A percentile compares a stretch with the other conserved stretches of the same genome.
Conservation (phyloP, 2,113 vertebrate species). For the Actenoides lindsayi region DNA sequence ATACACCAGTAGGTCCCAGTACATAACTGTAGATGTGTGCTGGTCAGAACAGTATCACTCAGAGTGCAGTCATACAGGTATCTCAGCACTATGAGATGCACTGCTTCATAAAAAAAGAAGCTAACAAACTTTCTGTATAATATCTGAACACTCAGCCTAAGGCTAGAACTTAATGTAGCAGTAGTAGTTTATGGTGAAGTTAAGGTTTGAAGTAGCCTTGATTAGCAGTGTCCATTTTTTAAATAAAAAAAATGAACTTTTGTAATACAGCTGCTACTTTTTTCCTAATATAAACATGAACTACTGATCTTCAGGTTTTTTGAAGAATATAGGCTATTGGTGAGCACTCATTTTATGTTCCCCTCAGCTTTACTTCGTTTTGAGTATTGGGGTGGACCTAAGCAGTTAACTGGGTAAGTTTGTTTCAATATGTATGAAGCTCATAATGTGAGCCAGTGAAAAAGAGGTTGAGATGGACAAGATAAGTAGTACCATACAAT, state of each 20-base stretch:
- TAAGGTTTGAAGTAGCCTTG: neutral
- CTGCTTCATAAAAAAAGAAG: neutral
- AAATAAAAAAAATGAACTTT: neutral
- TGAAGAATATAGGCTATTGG: neutral
- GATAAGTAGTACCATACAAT: neutral
- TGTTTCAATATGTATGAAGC: neutral
- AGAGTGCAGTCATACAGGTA: neutral
- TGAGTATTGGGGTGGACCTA: neutral
- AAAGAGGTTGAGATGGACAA: neutral
- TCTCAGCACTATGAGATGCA: neutral
- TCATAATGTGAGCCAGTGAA: neutral
- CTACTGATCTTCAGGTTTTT: neutral
- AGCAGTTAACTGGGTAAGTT: neutral
- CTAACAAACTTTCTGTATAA: neutral
- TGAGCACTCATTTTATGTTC: neutral
- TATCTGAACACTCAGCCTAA: neutral
- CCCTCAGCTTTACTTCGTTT: neutral
- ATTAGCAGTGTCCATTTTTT: neutral
- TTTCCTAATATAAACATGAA: neutral
- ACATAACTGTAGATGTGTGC: neutral
- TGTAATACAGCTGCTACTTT: neutral
- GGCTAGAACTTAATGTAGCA: neutral
- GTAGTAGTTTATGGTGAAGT: neutral
- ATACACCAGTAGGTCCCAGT: neutral
- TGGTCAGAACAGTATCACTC: neutral